phyloP scores from a whole-genome alignment of 2,797 vertebrate genomes.

The Aeoliscus strigatus region DNA sequence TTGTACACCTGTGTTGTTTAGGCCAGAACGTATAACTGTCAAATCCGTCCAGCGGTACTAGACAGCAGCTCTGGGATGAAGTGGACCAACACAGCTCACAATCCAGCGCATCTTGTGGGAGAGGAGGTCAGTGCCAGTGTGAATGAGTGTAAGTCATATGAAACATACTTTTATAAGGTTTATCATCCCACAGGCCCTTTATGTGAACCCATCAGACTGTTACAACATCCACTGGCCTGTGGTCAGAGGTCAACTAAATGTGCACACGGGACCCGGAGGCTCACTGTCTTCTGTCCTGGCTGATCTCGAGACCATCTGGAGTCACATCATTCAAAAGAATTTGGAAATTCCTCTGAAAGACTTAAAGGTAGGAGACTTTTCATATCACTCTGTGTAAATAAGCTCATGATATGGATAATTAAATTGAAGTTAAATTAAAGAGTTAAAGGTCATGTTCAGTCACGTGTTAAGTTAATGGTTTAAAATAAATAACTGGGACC shows the following conservation, averaged over 20 bases:
- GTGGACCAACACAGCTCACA: constrained; percentile 89
- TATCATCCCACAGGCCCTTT: constrained; percentile 77
- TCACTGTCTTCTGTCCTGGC: constrained; percentile 86
- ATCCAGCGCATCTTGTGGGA: constrained; percentile 89
- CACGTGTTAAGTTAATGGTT: too few species aligned
- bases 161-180: background rate
- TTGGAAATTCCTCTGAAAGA: constrained; percentile 94
- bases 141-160: background rate
- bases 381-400: background rate
- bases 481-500: too few species aligned
- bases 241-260: constrained; percentile 87
- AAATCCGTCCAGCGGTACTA: constrained; percentile 88
- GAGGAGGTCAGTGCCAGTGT: constrained; percentile 83
- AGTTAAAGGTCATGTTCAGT: too few species aligned
- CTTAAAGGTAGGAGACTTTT: constrained; percentile 82
- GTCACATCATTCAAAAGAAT: constrained; percentile 87
- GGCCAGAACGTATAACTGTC: constrained; percentile 92
- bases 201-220: constrained; percentile 87
- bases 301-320: constrained; percentile 94
- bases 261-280: constrained; percentile 84
- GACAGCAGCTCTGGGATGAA: constrained; percentile 89
- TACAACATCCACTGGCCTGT: constrained; percentile 93
- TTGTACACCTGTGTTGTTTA: constrained; percentile 39
- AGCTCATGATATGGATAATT: background rate
- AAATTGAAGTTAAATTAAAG: too few species aligned